Conservation (phyloP, 2,888 invertebrate species). For the Flabesymbios commensalis region DNA sequence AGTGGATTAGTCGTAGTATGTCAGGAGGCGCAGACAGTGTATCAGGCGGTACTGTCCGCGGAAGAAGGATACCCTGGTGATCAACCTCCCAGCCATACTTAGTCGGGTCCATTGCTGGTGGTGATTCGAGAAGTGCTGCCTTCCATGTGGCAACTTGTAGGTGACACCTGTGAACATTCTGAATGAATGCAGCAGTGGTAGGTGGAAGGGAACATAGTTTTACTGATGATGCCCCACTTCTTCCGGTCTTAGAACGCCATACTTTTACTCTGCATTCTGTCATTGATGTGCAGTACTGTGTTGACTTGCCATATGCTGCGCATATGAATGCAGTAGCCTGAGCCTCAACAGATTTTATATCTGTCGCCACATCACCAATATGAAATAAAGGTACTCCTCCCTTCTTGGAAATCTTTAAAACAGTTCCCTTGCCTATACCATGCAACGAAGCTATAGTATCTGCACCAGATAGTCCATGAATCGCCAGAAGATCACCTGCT, state of each 20-base stretch:
- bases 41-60: background rate
- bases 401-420: conserved; percentile 9
- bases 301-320: conserved; percentile 13
- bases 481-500: conserved; percentile 3
- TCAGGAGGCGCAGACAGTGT: background rate
- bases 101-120: conserved; percentile 4
- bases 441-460: conserved; percentile 7
- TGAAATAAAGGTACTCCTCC: background rate
- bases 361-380: conserved; percentile 4
- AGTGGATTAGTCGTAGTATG: conserved; percentile 4
- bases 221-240: conserved; percentile 4
- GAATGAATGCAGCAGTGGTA: conserved; percentile 12
- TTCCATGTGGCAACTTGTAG: conserved; percentile 10
- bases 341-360: conserved; percentile 1
- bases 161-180: conserved; percentile 7
- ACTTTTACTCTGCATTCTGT: background rate
- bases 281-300: conserved; percentile 10
- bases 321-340: conserved; percentile 3
- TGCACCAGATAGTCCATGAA: background rate
- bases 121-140: background rate
- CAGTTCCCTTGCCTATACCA: conserved; percentile 11
- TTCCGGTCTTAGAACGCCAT: conserved; percentile 5
- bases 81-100: conserved; percentile 8
- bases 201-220: conserved; percentile 15
- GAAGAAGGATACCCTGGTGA: background rate